Evolutionary conservation across 2,797 vertebrate genomes (phyloP).

Genomic region (Leuciscus waleckii): DNA sequence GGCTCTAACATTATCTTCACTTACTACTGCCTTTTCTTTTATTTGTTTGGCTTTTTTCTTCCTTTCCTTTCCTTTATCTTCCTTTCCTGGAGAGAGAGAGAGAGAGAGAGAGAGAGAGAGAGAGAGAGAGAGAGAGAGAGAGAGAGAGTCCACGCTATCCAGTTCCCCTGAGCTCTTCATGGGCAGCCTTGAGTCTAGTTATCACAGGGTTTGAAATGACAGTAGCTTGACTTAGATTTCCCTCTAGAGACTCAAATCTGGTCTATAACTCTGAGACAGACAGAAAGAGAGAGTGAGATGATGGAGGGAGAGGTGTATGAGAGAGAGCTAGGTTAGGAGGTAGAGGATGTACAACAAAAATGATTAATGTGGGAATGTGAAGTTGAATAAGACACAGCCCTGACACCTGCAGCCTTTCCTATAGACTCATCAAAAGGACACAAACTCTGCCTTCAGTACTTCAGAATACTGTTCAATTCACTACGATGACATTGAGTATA

Average conservation of each 20-base stretch:
- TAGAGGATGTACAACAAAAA: conserved; percentile 54
- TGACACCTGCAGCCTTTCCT: conserved; percentile 75
- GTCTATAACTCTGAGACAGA: conserved; percentile 73
- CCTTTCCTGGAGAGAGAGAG: conserved; percentile 42
- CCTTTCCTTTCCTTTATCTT: too few relatives aligned
- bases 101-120: neutral
- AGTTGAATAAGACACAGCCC: conserved; percentile 75
- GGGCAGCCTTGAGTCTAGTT: conserved; percentile 79
- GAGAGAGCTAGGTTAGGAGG: conserved; percentile 16
- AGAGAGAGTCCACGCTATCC: conserved; percentile 58
- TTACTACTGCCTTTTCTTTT: neutral
- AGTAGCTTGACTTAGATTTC: conserved; percentile 82
- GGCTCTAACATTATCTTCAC: neutral
- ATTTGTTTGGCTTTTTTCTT: neutral
- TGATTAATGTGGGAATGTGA: conserved; percentile 72
- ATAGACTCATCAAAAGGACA: conserved; percentile 11
- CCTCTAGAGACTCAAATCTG: conserved; percentile 76
- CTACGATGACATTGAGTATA: neutral
- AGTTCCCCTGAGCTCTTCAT: conserved; percentile 77
- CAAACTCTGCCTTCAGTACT: conserved; percentile 9
- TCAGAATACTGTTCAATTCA: neutral
- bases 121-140: conserved; percentile 49
- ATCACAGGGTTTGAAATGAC: conserved; percentile 82
- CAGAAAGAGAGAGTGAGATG: conserved; percentile 50
- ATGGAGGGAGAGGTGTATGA: conserved; percentile 55